Evolutionary conservation across 2,888 invertebrate species (phyloP).

Genomic region (Torymus tubicola): DNA sequence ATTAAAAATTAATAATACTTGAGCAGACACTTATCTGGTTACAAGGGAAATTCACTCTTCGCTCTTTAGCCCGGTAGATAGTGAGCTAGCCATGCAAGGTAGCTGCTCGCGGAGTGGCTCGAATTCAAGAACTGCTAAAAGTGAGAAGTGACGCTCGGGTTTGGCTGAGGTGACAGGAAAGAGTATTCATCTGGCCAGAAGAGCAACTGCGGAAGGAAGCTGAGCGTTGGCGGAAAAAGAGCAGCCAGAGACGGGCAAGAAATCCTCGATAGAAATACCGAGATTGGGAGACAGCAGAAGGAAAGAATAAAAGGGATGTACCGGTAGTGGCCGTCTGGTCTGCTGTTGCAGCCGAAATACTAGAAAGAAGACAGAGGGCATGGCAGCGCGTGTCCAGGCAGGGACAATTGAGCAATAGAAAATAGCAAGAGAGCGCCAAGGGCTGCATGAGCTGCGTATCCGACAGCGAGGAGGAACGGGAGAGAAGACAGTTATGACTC

Average conservation of each 20-base stretch:
- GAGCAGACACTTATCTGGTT: no score
- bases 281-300: not conserved
- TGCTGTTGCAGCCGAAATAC: no score
- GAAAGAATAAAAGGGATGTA: not conserved
- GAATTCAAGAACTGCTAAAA: not conserved
- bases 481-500: constrained; percentile 12
- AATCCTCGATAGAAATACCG: not conserved
- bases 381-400: no score
- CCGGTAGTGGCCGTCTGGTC: not conserved
- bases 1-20: no score
- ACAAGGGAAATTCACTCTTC: no score
- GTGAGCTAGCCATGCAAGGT: no score
- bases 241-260: not conserved
- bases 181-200: not conserved
- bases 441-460: no score
- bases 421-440: no score
- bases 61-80: no score
- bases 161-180: not conserved
- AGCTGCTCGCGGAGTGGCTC: no score
- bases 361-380: not conserved
- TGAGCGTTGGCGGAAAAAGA: not conserved
- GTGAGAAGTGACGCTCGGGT: not conserved
- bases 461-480: not conserved
- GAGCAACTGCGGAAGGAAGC: constrained; percentile 1
- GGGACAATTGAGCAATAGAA: no score